Conservation (phyloP, 2,888 invertebrate genomes). For the Xylophagus ater region DNA sequence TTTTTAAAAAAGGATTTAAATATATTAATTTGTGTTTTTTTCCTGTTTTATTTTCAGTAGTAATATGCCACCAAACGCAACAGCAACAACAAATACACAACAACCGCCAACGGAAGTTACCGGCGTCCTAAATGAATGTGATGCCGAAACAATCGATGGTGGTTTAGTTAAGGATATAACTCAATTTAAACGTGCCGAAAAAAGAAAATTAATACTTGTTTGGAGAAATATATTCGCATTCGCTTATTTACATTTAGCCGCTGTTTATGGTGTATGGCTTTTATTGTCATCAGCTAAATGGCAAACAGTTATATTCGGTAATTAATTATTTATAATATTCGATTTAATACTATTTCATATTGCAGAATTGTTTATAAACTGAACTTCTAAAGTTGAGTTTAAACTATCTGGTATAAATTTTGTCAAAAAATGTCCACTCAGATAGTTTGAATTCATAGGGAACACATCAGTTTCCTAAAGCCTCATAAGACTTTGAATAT, state of each 20-base stretch:
- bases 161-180: conserved; percentile 48
- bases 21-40: too few species aligned
- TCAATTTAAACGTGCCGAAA: conserved; percentile 45
- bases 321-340: too few species aligned
- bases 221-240: conserved; percentile 79
- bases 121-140: conserved; percentile 53
- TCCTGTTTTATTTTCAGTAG: conserved; percentile 18
- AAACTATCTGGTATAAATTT: too few species aligned
- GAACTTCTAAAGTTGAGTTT: too few species aligned
- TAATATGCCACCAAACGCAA: conserved; percentile 47
- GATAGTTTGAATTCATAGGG: too few species aligned
- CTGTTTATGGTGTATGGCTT: conserved; percentile 64
- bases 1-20: too few species aligned
- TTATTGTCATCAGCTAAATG: conserved; percentile 63
- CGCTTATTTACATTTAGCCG: conserved; percentile 60
- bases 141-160: conserved; percentile 52
- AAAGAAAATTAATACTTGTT: conserved; percentile 50
- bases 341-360: too few species aligned
- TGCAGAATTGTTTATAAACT: too few species aligned
- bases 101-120: conserved; percentile 36
- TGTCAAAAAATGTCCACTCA: too few species aligned
- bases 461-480: too few species aligned
- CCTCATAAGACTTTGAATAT: too few species aligned
- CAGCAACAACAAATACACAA: conserved; percentile 31
- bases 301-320: conserved; percentile 60